These are phyloP conservation scores for Aleiodes alternator DNA, from an alignment of 2,888 invertebrate species.

Conservation along the genomic window DNA sequence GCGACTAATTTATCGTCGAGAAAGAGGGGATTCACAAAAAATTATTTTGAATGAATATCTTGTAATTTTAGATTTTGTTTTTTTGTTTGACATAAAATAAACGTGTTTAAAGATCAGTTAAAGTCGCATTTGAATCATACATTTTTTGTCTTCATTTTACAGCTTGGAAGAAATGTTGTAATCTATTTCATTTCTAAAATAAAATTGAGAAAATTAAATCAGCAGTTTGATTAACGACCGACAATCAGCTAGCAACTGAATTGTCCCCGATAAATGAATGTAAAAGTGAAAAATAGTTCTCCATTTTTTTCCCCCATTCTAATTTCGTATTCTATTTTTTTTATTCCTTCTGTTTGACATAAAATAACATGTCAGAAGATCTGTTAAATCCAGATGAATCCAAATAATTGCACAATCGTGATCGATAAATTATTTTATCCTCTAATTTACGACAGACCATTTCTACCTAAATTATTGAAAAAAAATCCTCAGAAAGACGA, in stretches of 20 bases:
- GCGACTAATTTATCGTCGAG: neutral
- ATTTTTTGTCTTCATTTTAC: neutral
- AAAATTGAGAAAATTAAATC: neutral
- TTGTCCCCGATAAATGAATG: neutral
- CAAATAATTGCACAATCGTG: conserved; percentile 14
- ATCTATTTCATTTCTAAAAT: neutral
- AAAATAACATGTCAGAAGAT: conserved; percentile 19
- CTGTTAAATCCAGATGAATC: neutral
- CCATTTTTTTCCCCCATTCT: neutral
- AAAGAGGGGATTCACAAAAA: neutral
- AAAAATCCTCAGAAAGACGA: neutral
- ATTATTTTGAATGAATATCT: neutral
- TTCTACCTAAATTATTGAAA: neutral
- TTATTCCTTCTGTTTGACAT: conserved; percentile 15
- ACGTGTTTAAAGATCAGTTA: conserved; percentile 2
- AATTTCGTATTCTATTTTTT: conserved; percentile 21
- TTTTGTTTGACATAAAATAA: conserved; percentile 13
- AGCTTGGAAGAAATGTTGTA: neutral
- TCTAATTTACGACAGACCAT: neutral
- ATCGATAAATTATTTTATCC: neutral
- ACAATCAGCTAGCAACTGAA: conserved; percentile 9
- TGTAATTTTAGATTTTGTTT: conserved; percentile 22
- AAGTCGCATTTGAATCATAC: neutral
- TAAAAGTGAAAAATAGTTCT: conserved; percentile 15
- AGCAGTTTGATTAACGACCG: neutral